These are phyloP conservation scores for Notodonta ziczac DNA, from an alignment of 2,888 invertebrate genomes.

Conservation along the genomic window DNA sequence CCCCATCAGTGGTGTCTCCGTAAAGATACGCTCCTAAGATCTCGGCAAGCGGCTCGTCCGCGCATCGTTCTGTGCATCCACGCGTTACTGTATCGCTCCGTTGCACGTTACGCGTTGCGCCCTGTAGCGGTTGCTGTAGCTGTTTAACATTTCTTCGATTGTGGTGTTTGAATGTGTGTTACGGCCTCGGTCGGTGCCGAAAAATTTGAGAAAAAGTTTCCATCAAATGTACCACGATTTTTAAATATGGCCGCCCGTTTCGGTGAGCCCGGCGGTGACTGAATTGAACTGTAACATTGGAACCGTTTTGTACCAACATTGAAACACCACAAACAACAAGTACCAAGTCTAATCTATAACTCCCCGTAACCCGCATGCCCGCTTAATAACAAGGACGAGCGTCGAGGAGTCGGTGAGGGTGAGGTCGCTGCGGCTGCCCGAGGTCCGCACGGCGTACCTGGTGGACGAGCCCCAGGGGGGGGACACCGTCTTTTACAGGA, in stretches of 20 bases:
- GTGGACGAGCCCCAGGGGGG: slow-evolving; percentile 45
- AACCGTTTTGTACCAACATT: too few species aligned
- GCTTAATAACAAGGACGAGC: slow-evolving; percentile 57
- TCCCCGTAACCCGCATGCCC: slow-evolving; percentile 56
- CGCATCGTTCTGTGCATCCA: slow-evolving; percentile 54
- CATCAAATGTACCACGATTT: too few species aligned
- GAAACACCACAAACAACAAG: too few species aligned
- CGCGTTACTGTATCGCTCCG: neutral
- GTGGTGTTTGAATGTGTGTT: neutral
- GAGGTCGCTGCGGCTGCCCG: slow-evolving; percentile 66
- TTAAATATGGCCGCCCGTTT: too few species aligned
- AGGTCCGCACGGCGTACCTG: slow-evolving; percentile 66
- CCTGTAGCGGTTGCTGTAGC: slow-evolving; percentile 15
- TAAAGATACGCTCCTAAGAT: slow-evolving; percentile 21
- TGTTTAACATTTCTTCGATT: neutral
- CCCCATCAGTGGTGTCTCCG: too few species aligned
- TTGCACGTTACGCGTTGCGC: slow-evolving; percentile 9
- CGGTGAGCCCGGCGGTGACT: too few species aligned
- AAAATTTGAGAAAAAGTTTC: too few species aligned
- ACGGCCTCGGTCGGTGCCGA: neutral
- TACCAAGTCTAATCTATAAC: too few species aligned
- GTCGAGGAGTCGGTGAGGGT: slow-evolving; percentile 70
- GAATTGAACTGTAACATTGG: too few species aligned
- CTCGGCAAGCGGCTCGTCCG: slow-evolving; percentile 20
- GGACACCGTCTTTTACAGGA: slow-evolving; percentile 45